A percentile compares a stretch with the other conserved stretches of the same genome.
Evolutionary conservation across 2,113 vertebrate species (phyloP).

Genomic region (Psilopogon haemacephalus): DNA sequence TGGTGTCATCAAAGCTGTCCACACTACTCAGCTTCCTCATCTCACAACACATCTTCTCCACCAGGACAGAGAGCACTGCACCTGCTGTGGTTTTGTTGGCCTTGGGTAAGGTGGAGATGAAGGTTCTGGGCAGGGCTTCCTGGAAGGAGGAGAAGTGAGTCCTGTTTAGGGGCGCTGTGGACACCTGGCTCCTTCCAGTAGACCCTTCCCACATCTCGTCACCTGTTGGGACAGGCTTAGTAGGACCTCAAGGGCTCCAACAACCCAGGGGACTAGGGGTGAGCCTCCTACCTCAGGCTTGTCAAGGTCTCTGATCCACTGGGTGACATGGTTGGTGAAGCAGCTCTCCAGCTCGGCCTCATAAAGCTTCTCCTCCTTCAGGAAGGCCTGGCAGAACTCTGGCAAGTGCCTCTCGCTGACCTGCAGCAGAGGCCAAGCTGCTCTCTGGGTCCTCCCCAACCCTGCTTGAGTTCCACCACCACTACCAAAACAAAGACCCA

Average conservation of each 20-base stretch:
- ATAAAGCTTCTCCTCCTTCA: background rate
- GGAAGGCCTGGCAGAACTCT: background rate
- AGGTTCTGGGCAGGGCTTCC: background rate
- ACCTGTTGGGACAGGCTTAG: background rate
- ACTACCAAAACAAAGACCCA: background rate
- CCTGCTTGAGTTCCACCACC: background rate
- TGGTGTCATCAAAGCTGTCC: background rate
- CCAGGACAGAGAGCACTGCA: background rate
- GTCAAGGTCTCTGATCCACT: background rate
- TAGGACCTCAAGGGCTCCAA: background rate
- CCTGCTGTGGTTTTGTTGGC: rapidly evolving
- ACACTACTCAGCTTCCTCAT: background rate
- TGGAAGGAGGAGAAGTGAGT: background rate
- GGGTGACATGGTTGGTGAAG: background rate
- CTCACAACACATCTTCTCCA: background rate
- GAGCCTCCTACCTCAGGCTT: background rate
- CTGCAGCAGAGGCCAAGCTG: background rate
- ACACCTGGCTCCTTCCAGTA: background rate
- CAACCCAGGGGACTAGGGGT: background rate
- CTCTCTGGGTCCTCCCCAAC: background rate
- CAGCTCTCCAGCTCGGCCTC: background rate
- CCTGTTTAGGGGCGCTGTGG: background rate
- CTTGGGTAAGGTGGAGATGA: rapidly evolving
- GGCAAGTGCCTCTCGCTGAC: background rate
- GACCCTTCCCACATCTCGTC: background rate